Evolutionary conservation across 2,888 invertebrate genomes (phyloP), one percentile per base, ranked within the genome.

Genomic region (Papilio demoleus): DNA sequence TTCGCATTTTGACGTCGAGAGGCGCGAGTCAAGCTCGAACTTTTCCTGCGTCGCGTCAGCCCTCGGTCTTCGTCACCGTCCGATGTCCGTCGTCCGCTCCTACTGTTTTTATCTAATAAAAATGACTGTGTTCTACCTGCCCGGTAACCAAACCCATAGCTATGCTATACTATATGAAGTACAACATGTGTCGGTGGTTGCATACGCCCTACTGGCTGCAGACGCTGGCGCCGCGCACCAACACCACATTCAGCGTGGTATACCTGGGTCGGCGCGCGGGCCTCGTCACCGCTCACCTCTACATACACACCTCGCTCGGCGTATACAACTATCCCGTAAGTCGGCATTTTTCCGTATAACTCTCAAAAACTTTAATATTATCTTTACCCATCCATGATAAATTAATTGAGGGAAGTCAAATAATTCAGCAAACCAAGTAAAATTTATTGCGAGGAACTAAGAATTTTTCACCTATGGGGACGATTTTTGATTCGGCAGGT

Each of bases 201-300:
- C n/a, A n/a, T n/a, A n/a, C n/a, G n/a, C n/a, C n/a, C n/a, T n/a
- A n/a, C n/a, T n/a, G n/a, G n/a, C n/a, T n/a, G n/a, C 91, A 98
- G 97, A 94, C 95, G 85, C 95, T 99, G 85, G 96, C 97, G 79
- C 97, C 98, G 70, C 94, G 96, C 78, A 97, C 97, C 73, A 98
- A 98, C 88, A 99, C 99, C 73, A 96, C 97, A 73, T 98, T 99
- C 92, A 98, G 96, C 93, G 97, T 99, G 80, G 97, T 99, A 75
- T 99, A 98, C 93, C 94, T 99, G 79, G 98, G 99, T 40, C 94
- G 99, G 80, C 96, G 96, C 88, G 96, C 97, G 90, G 99, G 98
- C 72, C 95, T 94, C 81, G 96, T 97, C 74, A 95, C 97, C 86
- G 97, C 97, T 85, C 96, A 95, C 84, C 94, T 99, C 81, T 97